Percentiles rank a stretch among this genome's conserved stretches.
Evolutionary conservation across 2,797 vertebrate species (phyloP).

Genomic region (Phoxinus dragarum): DNA sequence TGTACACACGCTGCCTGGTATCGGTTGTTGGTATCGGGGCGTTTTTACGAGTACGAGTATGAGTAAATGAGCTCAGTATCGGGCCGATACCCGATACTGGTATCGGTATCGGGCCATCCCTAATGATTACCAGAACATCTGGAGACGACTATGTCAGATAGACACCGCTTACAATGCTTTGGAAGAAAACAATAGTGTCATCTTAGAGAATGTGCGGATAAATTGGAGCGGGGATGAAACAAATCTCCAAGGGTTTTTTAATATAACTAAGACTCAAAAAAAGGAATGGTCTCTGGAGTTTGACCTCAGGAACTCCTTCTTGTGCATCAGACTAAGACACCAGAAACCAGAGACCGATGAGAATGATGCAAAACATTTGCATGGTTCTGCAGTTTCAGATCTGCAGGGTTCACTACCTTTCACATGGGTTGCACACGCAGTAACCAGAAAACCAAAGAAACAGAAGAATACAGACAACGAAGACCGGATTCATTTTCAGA

Average conservation of each 20-base stretch:
- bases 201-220: constrained; percentile 80
- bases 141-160: constrained; percentile 84
- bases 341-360: constrained; percentile 63
- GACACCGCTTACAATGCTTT: constrained; percentile 82
- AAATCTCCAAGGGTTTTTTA: constrained; percentile 77
- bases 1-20: too few species aligned
- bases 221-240: constrained; percentile 65
- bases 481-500: constrained; percentile 74
- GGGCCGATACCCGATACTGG: too few species aligned
- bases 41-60: too few species aligned
- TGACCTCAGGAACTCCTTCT: constrained; percentile 79
- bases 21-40: too few species aligned
- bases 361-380: constrained; percentile 66
- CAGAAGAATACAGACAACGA: not conserved
- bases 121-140: constrained; percentile 77
- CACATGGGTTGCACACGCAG: constrained; percentile 90
- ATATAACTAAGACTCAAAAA: constrained; percentile 66
- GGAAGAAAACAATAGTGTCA: constrained; percentile 78
- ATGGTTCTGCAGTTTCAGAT: not conserved
- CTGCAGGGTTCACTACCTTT: constrained; percentile 63
- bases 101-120: too few species aligned
- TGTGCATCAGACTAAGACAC: constrained; percentile 85
- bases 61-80: too few species aligned
- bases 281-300: constrained; percentile 75
- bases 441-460: constrained; percentile 62